Evolutionary conservation across 2,888 invertebrate species (phyloP).

Genomic region (Acholoe squamosa): DNA sequence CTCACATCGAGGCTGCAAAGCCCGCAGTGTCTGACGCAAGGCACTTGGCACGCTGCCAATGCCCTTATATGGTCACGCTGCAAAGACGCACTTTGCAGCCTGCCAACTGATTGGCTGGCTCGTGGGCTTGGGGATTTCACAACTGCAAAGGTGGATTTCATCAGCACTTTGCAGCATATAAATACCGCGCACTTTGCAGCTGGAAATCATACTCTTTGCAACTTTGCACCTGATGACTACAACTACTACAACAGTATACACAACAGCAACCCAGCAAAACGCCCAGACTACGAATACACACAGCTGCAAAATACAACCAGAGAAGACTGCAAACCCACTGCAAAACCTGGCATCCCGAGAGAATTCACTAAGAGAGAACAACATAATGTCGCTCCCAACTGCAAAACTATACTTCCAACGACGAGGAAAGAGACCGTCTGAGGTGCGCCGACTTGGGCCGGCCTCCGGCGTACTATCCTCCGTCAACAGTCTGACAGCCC

Average conservation of each 20-base stretch:
- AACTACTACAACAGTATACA: background rate
- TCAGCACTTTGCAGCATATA: slow-evolving; percentile 47
- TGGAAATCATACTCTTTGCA: background rate
- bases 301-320: background rate
- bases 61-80: slow-evolving; percentile 37
- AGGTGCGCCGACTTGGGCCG: slow-evolving; percentile 43
- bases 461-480: slow-evolving; percentile 14
- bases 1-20: slow-evolving; percentile 3
- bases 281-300: background rate
- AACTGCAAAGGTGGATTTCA: background rate
- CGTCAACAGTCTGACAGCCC: background rate
- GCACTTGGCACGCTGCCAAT: slow-evolving; percentile 21
- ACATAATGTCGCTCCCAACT: background rate
- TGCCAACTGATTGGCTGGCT: slow-evolving; percentile 43
- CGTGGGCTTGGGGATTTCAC: background rate
- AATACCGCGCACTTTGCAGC: slow-evolving; percentile 37
- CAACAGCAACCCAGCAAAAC: background rate
- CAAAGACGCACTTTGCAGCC: slow-evolving; percentile 31
- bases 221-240: slow-evolving; percentile 37
- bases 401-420: background rate
- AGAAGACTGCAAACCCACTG: background rate
- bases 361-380: background rate
- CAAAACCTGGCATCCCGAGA: background rate
- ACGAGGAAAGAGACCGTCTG: background rate
- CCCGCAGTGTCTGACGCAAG: background rate